These are phyloP conservation scores for Ctenochaetus hawaiiensis DNA, from an alignment of 2,797 vertebrate genomes.

Conservation along the genomic window DNA sequence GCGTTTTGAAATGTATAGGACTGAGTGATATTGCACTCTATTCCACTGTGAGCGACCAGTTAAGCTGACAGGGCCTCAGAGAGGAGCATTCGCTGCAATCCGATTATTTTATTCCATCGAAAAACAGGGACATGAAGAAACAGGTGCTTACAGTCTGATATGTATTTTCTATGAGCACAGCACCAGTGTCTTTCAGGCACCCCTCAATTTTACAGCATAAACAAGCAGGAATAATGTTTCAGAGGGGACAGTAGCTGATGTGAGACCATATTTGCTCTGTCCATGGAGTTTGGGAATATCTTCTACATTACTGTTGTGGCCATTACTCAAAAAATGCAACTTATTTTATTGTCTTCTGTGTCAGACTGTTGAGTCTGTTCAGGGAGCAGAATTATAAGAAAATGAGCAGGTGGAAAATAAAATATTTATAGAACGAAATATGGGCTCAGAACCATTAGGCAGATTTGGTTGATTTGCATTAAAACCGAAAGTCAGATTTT, in stretches of 20 bases:
- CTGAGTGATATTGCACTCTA: constrained; percentile 1
- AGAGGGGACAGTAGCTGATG: not conserved
- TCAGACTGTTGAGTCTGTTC: not conserved
- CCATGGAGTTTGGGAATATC: not conserved
- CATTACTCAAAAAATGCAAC: not conserved
- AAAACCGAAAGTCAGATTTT: not conserved
- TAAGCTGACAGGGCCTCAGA: constrained; percentile 20
- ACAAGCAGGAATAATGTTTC: not conserved
- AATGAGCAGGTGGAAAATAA: not conserved
- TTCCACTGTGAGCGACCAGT: constrained; percentile 30
- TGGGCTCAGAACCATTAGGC: constrained; percentile 6
- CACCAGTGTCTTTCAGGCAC: constrained; percentile 21
- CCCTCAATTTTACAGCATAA: constrained; percentile 12
- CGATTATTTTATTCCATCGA: constrained; percentile 35
- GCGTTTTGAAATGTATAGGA: constrained; percentile 3
- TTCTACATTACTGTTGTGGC: constrained; percentile 4
- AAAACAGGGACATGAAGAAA: constrained; percentile 42
- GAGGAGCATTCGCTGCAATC: constrained; percentile 12
- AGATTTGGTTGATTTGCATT: constrained; percentile 34
- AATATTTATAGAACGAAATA: constrained; percentile 22
- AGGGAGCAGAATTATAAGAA: constrained; percentile 16
- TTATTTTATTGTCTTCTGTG: not conserved
- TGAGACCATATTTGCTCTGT: constrained; percentile 1
- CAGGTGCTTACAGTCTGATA: constrained; percentile 27
- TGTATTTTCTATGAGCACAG: constrained; percentile 60